Evolutionary conservation across 2,888 invertebrate genomes (phyloP).

Genomic region (Seira musarum): DNA sequence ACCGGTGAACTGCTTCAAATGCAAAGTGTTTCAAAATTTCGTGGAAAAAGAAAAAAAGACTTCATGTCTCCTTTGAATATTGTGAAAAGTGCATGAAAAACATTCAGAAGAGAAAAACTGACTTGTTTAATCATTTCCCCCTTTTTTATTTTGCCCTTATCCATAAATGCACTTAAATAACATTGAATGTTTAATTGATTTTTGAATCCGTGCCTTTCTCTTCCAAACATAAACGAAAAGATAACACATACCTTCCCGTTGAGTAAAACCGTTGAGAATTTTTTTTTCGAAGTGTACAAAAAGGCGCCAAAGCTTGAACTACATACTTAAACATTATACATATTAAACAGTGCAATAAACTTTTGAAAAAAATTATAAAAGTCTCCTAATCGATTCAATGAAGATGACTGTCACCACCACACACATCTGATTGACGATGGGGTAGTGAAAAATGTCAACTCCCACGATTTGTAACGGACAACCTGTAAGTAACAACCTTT

Average conservation of each 20-base stretch:
- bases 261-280: too few relatives aligned
- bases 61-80: neutral
- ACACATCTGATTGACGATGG: constrained; percentile 57
- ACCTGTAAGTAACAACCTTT: constrained; percentile 58
- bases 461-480: constrained; percentile 59
- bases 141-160: neutral
- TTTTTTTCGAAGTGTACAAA: too few relatives aligned
- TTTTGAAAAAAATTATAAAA: too few relatives aligned
- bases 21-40: neutral
- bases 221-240: too few relatives aligned
- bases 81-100: neutral
- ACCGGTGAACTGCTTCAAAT: neutral
- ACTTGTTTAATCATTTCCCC: too few relatives aligned
- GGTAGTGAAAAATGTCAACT: constrained; percentile 66
- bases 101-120: too few relatives aligned
- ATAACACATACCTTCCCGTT: too few relatives aligned
- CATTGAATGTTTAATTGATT: neutral
- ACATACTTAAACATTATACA: too few relatives aligned
- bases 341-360: too few relatives aligned
- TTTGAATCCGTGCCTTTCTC: neutral
- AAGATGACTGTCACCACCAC: constrained; percentile 29
- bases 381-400: constrained; percentile 11
- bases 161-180: neutral
- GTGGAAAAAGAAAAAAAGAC: neutral
- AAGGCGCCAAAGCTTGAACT: too few relatives aligned